These are phyloP conservation scores for Schlechtendalia chinensis DNA, from an alignment of 1,140 invertebrate species.

Conservation along the genomic window DNA sequence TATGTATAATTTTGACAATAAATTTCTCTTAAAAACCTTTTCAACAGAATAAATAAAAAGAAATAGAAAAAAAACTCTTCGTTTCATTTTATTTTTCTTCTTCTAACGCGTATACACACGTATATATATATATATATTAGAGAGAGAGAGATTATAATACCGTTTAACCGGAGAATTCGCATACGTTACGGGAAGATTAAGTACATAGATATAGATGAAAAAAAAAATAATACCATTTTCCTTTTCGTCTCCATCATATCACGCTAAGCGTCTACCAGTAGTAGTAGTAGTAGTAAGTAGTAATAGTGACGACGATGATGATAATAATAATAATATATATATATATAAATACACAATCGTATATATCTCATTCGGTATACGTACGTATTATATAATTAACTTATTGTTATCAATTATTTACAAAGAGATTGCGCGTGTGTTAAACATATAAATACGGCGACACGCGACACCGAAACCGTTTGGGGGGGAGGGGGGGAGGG, in stretches of 20 bases:
- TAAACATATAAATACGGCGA: background rate
- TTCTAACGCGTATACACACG: slow-evolving; percentile 27
- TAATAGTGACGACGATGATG: background rate
- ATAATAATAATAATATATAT: background rate
- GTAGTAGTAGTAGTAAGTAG: background rate
- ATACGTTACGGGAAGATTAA: slow-evolving; percentile 19
- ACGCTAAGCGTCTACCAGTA: background rate
- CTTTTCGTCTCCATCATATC: background rate
- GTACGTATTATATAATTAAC: no score
- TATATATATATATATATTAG: background rate
- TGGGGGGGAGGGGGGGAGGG: no score
- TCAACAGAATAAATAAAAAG: slow-evolving; percentile 26
- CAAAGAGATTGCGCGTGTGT: no score
- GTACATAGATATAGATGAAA: background rate
- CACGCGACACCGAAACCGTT: no score
- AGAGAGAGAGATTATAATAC: no score
- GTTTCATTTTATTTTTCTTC: background rate
- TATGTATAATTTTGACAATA: background rate
- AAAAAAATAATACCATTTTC: slow-evolving; percentile 7
- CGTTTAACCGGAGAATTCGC: slow-evolving; percentile 11
- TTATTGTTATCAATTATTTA: no score
- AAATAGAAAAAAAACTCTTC: background rate
- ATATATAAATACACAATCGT: background rate
- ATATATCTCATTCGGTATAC: background rate
- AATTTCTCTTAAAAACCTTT: slow-evolving; percentile 10